Percentiles rank a stretch among this genome's conserved stretches.
phyloP scores from a whole-genome alignment of 2,888 invertebrate genomes.

The Sarcophaga rosellei region DNA sequence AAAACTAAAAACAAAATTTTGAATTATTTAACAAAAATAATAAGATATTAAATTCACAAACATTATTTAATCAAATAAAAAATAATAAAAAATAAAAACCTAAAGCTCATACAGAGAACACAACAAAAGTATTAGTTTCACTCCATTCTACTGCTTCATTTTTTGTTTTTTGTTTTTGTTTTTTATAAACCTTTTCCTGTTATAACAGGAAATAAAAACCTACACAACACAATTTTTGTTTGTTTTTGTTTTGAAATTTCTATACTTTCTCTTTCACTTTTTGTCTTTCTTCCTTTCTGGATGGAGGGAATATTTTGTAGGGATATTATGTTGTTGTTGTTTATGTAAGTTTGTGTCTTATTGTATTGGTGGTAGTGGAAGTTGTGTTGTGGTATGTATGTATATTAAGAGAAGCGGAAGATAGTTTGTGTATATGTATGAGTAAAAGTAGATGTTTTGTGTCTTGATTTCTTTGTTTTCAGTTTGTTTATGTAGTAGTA shows the following conservation, averaged over 20 bases:
- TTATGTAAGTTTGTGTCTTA: constrained; percentile 23
- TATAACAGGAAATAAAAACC: constrained; percentile 57
- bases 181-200: constrained; percentile 38
- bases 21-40: constrained; percentile 11
- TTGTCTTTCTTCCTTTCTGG: too few species aligned
- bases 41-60: constrained; percentile 34
- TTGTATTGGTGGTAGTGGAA: not conserved
- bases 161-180: not conserved
- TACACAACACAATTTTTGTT: constrained; percentile 41
- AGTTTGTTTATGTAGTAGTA: constrained; percentile 43
- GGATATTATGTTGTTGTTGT: constrained; percentile 48
- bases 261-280: constrained; percentile 24
- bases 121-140: constrained; percentile 33
- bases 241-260: constrained; percentile 20
- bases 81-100: constrained; percentile 46
- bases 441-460: constrained; percentile 30
- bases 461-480: constrained; percentile 42
- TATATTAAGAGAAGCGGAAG: constrained; percentile 21
- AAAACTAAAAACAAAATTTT: constrained; percentile 48
- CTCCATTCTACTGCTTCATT: not conserved
- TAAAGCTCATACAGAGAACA: constrained; percentile 56
- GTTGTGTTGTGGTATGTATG: constrained; percentile 48
- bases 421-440: constrained; percentile 27
- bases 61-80: not conserved
- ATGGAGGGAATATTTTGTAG: constrained; percentile 40